Percentiles rank a stretch among this genome's conserved stretches.
These are phyloP conservation scores for Eulemur rufifrons DNA, from an alignment of 2,113 vertebrate genomes.

Conservation along the genomic window DNA sequence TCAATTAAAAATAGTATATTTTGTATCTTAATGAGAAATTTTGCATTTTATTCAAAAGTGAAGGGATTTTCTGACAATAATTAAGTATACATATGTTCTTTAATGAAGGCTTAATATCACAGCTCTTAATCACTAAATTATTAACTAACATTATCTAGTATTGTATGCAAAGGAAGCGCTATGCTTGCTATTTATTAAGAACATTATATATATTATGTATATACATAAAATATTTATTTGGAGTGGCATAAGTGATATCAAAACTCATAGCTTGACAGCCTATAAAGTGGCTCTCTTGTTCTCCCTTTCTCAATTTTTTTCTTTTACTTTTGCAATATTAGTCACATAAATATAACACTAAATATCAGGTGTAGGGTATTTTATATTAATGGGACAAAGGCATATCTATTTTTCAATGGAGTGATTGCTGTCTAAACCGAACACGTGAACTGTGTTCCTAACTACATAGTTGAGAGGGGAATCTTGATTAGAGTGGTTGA, in stretches of 20 bases:
- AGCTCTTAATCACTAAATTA: constrained; percentile 39
- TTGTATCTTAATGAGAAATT: neutral
- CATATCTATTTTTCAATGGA: neutral
- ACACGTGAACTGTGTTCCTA: neutral
- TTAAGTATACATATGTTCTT: neutral
- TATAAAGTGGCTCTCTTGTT: neutral
- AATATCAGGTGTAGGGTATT: neutral
- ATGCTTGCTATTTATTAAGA: constrained; percentile 2
- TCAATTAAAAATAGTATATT: neutral
- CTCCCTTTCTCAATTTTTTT: neutral
- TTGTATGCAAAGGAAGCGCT: neutral
- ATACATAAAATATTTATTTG: neutral
- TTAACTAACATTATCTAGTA: constrained; percentile 20
- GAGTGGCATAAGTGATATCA: neutral
- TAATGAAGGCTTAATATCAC: neutral
- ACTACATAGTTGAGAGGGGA: neutral
- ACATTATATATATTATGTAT: neutral
- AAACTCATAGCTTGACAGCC: neutral
- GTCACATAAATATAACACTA: neutral
- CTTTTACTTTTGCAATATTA: neutral
- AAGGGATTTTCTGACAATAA: constrained; percentile 30
- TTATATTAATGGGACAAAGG: neutral
- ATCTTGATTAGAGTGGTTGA: neutral
- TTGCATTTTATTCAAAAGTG: constrained; percentile 8
- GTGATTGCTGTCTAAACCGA: neutral